A percentile compares a stretch with the other conserved stretches of the same genome.
Evolutionary conservation across 92 coral and sea anemone species (phyloP).

Genomic region (Umimayanthus chanpuru): DNA sequence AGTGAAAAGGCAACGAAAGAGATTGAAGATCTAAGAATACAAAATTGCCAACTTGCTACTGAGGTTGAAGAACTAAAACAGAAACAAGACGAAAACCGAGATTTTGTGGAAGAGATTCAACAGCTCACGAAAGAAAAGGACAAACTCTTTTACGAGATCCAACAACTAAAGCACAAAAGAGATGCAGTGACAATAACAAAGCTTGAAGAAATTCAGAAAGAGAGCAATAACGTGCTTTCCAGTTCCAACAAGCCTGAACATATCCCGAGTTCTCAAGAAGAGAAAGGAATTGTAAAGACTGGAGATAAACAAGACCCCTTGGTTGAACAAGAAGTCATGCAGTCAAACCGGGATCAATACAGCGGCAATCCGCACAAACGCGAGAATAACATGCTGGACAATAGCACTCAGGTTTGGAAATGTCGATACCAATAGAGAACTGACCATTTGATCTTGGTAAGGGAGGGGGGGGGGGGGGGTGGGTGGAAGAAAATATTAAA

Average conservation of each 20-base stretch:
- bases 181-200: neutral
- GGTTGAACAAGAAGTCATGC: neutral
- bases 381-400: neutral
- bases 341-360: neutral
- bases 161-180: neutral
- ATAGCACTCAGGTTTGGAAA: neutral
- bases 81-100: neutral
- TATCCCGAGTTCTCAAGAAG: neutral
- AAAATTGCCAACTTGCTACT: slow-evolving; percentile 13
- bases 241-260: neutral
- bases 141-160: neutral
- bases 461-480: no score
- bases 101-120: slow-evolving; percentile 2
- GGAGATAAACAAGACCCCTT: neutral
- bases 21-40: slow-evolving; percentile 48
- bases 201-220: neutral
- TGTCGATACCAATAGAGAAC: neutral
- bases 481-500: no score
- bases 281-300: neutral
- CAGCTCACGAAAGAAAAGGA: slow-evolving; percentile 12
- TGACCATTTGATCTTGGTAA: no score
- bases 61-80: slow-evolving; percentile 22
- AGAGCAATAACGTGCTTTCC: neutral
- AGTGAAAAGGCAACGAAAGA: slow-evolving; percentile 48
- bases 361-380: neutral